A percentile compares a stretch with the other conserved stretches of the same genome.
Conservation (phyloP, 2,888 invertebrate species). For the Microchrysa polita region DNA sequence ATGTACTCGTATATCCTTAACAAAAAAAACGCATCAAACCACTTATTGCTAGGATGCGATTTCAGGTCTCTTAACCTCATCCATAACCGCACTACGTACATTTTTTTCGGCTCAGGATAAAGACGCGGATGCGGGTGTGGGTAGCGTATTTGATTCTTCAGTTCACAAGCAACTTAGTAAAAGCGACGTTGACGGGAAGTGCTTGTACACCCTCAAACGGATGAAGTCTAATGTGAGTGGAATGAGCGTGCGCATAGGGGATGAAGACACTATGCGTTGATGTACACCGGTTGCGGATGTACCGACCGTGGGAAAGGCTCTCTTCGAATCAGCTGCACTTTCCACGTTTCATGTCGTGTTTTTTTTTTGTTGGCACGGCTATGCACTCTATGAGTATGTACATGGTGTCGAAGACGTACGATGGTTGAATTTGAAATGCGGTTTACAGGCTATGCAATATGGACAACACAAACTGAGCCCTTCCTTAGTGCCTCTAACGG, state of each 20-base stretch:
- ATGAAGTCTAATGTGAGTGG: not conserved
- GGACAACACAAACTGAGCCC: not conserved
- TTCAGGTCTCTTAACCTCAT: slow-evolving; percentile 19
- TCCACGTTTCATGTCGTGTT: not conserved
- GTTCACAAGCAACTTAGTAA: not conserved
- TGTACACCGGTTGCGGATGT: slow-evolving; percentile 34
- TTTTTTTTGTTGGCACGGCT: slow-evolving; percentile 7
- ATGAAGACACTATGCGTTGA: no score
- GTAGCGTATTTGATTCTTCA: not conserved
- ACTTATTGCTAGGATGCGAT: no score
- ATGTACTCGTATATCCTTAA: no score
- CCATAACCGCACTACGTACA: slow-evolving; percentile 11
- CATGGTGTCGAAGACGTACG: slow-evolving; percentile 6
- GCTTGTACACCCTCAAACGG: not conserved
- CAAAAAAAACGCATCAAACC: no score
- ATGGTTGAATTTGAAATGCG: slow-evolving; percentile 10
- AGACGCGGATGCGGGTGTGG: slow-evolving; percentile 36
- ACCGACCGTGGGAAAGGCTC: slow-evolving; percentile 17
- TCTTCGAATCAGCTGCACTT: not conserved
- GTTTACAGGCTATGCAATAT: not conserved
- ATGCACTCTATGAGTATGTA: not conserved
- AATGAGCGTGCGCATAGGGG: not conserved
- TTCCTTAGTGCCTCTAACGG: not conserved
- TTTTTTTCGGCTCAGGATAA: slow-evolving; percentile 21
- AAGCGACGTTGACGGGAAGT: slow-evolving; percentile 31